A percentile compares a stretch with the other conserved stretches of the same genome.
Evolutionary conservation across 1,140 invertebrate genomes (phyloP).

Genomic region (Zaprionus nigranus): DNA sequence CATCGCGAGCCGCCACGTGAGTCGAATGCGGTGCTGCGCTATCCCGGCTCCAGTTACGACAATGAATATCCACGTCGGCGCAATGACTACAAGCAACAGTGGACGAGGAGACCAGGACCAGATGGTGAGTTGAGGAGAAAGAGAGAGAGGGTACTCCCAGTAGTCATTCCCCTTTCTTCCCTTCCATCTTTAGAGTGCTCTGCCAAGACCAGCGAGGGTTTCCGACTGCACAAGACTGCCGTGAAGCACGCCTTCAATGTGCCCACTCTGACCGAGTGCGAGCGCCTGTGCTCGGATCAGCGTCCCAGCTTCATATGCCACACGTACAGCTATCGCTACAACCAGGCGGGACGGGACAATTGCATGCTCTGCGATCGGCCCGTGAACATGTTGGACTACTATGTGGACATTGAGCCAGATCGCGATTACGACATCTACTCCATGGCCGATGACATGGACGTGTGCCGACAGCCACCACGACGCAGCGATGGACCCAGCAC

Average conservation of each 20-base stretch:
- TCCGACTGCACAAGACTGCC: constrained; percentile 88
- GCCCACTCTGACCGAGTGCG: constrained; percentile 89
- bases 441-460: constrained; percentile 87
- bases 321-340: constrained; percentile 90
- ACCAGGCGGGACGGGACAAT: constrained; percentile 86
- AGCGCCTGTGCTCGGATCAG: constrained; percentile 89
- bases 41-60: constrained; percentile 77
- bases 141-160: background rate
- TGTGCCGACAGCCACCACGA: constrained; percentile 82
- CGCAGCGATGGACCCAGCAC: constrained; percentile 64
- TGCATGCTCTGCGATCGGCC: constrained; percentile 90
- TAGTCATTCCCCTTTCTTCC: background rate
- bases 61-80: constrained; percentile 55
- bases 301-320: constrained; percentile 88
- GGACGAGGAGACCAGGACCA: constrained; percentile 75
- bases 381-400: constrained; percentile 89
- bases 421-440: constrained; percentile 92
- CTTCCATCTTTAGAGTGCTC: constrained; percentile 89
- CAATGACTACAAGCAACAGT: constrained; percentile 76
- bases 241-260: constrained; percentile 88
- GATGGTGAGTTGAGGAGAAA: constrained; percentile 63
- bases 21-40: constrained; percentile 70
- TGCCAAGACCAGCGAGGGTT: constrained; percentile 89
- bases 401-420: constrained; percentile 89
- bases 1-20: constrained; percentile 55